These are phyloP conservation scores for Scaptomyza cyrtandrae DNA, from an alignment of 2,888 invertebrate species.

Conservation along the genomic window DNA sequence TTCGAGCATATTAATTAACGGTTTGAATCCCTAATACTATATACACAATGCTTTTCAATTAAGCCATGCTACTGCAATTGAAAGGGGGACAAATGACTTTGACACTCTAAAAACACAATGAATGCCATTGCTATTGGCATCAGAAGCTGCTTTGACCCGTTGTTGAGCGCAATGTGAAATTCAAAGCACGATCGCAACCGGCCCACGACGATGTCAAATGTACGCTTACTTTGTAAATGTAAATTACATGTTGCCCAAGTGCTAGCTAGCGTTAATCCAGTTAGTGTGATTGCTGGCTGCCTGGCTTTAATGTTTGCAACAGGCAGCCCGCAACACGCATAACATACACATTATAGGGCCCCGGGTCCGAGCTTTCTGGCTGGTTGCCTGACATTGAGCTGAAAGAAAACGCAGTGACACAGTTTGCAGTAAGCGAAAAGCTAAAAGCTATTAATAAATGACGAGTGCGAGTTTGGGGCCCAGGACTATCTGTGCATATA, in stretches of 20 bases:
- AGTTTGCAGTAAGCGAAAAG: conserved; percentile 32
- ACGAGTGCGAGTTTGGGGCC: conserved; percentile 12
- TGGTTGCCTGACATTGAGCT: conserved; percentile 16
- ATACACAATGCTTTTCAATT: too few species aligned
- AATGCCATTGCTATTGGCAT: neutral
- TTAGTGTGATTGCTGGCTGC: neutral
- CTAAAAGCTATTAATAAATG: conserved; percentile 57
- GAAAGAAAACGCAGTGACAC: conserved; percentile 11
- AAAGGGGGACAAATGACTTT: neutral
- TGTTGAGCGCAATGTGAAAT: neutral
- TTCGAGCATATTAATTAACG: too few species aligned
- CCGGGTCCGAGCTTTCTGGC: neutral
- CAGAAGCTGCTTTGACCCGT: neutral
- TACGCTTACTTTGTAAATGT: conserved; percentile 9
- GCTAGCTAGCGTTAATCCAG: conserved; percentile 31
- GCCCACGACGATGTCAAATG: neutral
- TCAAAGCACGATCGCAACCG: conserved; percentile 2
- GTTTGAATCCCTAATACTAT: too few species aligned
- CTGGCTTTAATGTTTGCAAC: conserved; percentile 24
- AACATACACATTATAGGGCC: neutral
- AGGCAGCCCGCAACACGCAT: too few species aligned
- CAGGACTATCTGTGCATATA: conserved; percentile 1
- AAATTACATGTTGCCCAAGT: conserved; percentile 32
- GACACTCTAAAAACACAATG: neutral
- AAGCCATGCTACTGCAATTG: neutral